Evolutionary conservation across 2,888 invertebrate genomes (phyloP).

Genomic region (Amblyjoppa fuscipennis): DNA sequence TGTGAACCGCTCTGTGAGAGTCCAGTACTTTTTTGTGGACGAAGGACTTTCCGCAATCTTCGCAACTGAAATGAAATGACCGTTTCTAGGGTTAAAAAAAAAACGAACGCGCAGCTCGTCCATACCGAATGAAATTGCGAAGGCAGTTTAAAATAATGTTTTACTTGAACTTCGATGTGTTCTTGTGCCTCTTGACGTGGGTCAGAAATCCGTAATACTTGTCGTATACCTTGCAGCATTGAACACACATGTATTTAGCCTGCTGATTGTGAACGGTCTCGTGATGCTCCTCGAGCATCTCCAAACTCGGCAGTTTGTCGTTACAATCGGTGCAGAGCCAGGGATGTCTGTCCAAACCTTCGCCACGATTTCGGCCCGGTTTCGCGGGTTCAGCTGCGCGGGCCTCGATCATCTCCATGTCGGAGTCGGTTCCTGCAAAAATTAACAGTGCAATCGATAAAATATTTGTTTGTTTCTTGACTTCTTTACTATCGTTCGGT

Average conservation of each 20-base stretch:
- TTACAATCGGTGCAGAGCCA: conserved; percentile 87
- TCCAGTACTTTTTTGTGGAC: conserved; percentile 86
- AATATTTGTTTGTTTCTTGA: background rate
- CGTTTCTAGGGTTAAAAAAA: background rate
- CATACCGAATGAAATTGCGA: background rate
- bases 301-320: conserved; percentile 84
- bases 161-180: conserved; percentile 87
- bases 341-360: conserved; percentile 85
- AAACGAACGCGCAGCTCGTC: background rate
- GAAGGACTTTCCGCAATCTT: conserved; percentile 87
- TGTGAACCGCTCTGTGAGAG: conserved; percentile 86
- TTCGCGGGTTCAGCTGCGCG: conserved; percentile 75
- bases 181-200: conserved; percentile 89
- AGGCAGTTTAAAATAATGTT: conserved; percentile 46
- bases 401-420: conserved; percentile 82
- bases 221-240: conserved; percentile 88
- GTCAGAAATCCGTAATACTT: conserved; percentile 89
- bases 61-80: conserved; percentile 81
- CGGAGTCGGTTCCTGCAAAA: conserved; percentile 81
- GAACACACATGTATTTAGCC: conserved; percentile 89
- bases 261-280: conserved; percentile 88
- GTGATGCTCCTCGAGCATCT: conserved; percentile 88
- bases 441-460: background rate
- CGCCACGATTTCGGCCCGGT: conserved; percentile 76
- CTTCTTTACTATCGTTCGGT: too few relatives aligned